A percentile compares a stretch with the other conserved stretches of the same genome.
Conservation (phyloP, 2,113 vertebrate species). For the Columba janthina region DNA sequence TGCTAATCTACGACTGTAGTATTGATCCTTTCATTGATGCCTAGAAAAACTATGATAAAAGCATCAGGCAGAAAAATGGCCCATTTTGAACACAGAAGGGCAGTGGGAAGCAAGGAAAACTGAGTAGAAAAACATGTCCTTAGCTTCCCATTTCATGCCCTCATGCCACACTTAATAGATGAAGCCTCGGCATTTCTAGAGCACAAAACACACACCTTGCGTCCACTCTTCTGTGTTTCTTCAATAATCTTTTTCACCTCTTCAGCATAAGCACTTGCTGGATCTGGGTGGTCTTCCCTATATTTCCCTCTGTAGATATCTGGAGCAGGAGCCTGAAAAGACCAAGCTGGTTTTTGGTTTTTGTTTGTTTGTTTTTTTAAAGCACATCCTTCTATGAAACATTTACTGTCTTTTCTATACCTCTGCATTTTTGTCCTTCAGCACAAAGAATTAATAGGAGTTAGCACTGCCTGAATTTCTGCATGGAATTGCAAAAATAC, state of each 20-base stretch:
- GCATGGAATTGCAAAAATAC: not conserved
- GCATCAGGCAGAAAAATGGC: not conserved
- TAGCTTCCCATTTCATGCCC: not conserved
- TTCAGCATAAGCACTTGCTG: slow-evolving; percentile 88
- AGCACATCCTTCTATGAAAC: not conserved
- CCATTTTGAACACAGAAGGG: not conserved
- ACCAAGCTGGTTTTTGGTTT: not conserved
- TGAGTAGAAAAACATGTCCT: not conserved
- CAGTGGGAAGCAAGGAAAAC: not conserved
- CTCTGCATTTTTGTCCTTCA: not conserved
- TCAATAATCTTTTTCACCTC: slow-evolving; percentile 89
- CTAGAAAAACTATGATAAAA: not conserved
- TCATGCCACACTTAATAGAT: not conserved
- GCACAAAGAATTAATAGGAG: not conserved
- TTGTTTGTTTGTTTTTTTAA: not conserved
- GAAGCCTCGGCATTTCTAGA: not conserved
- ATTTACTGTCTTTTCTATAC: not conserved
- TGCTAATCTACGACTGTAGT: not conserved
- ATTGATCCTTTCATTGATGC: not conserved
- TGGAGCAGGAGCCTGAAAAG: slow-evolving; percentile 88
- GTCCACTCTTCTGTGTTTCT: slow-evolving; percentile 76
- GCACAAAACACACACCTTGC: slow-evolving; percentile 79
- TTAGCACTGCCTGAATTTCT: not conserved
- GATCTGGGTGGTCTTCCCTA: slow-evolving; percentile 84
- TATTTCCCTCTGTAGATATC: slow-evolving; percentile 96